These are phyloP conservation scores for Scophthalmus maximus DNA, from an alignment of 2,113 vertebrate genomes.

Conservation along the genomic window DNA sequence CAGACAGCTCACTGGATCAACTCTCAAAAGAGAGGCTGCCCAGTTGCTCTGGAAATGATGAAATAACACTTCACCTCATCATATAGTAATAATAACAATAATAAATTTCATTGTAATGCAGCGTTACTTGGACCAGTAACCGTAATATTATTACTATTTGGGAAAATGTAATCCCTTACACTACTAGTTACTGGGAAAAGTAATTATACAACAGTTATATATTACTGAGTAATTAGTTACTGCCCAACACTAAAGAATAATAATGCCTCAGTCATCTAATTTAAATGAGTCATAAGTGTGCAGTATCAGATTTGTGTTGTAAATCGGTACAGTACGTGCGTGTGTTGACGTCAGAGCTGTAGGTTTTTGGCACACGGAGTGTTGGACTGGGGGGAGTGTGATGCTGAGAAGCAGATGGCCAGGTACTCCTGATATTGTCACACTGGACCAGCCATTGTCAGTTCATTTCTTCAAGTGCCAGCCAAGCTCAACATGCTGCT, in stretches of 20 bases:
- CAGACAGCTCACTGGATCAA: constrained; percentile 14
- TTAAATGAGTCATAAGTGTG: constrained; percentile 2
- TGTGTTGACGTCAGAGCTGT: constrained; percentile 69
- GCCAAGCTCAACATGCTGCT: constrained; percentile 43
- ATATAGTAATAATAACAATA: no score
- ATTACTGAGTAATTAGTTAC: no score
- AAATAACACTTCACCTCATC: no score
- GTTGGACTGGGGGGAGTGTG: constrained; percentile 61
- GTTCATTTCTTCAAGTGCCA: constrained; percentile 44
- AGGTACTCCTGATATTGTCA: constrained; percentile 59
- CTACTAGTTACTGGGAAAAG: no score
- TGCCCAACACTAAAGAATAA: no score
- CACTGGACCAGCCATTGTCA: constrained; percentile 50
- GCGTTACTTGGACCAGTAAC: no score
- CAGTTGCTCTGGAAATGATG: constrained; percentile 1
- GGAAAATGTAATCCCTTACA: no score
- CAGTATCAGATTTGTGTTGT: constrained; percentile 13
- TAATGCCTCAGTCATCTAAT: not conserved
- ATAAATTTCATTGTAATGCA: no score
- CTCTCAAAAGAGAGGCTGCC: not conserved
- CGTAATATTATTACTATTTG: no score
- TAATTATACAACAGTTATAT: no score
- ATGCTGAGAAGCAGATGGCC: constrained; percentile 83
- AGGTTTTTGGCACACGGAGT: constrained; percentile 63
- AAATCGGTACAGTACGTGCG: not conserved